Evolutionary conservation across 2,797 vertebrate genomes (phyloP).

Genomic region (Pseudochromis fuscus): DNA sequence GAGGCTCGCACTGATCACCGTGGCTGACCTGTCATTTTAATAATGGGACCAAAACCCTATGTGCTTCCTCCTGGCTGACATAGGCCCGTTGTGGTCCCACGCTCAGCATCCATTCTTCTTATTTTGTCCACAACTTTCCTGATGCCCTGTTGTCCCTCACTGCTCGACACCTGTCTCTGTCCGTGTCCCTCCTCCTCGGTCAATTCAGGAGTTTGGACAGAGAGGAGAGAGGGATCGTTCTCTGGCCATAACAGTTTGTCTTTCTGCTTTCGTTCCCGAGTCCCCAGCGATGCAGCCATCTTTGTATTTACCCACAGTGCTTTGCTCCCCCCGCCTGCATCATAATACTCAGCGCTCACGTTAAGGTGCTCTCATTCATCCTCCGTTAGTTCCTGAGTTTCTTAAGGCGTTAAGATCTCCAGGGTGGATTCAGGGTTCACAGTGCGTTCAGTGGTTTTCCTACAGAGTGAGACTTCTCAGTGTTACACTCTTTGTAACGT

Average conservation of each 20-base stretch:
- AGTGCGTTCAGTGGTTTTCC: slow-evolving; percentile 43
- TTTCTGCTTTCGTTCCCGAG: slow-evolving; percentile 50
- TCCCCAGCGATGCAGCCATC: slow-evolving; percentile 42
- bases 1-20: slow-evolving; percentile 40
- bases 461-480: slow-evolving; percentile 20
- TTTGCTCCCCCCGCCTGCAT: slow-evolving; percentile 54
- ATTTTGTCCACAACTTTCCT: slow-evolving; percentile 66
- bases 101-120: slow-evolving; percentile 49
- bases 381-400: slow-evolving; percentile 58
- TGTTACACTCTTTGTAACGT: slow-evolving; percentile 26
- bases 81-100: slow-evolving; percentile 61
- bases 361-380: slow-evolving; percentile 50
- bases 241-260: slow-evolving; percentile 39
- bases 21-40: slow-evolving; percentile 43
- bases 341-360: slow-evolving; percentile 7
- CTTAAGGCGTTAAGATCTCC: slow-evolving; percentile 49
- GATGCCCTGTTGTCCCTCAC: slow-evolving; percentile 56
- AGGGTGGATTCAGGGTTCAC: slow-evolving; percentile 58
- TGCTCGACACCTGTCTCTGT: slow-evolving; percentile 41
- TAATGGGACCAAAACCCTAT: slow-evolving; percentile 56
- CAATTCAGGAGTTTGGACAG: slow-evolving; percentile 5
- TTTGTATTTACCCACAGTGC: slow-evolving; percentile 64
- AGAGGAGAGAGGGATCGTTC: slow-evolving; percentile 47
- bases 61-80: slow-evolving; percentile 29
- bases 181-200: not conserved